Percentiles rank a stretch among this genome's conserved stretches.
phyloP scores from a whole-genome alignment of 2,888 invertebrate species.

The Pycnomerus fuliginosus region DNA sequence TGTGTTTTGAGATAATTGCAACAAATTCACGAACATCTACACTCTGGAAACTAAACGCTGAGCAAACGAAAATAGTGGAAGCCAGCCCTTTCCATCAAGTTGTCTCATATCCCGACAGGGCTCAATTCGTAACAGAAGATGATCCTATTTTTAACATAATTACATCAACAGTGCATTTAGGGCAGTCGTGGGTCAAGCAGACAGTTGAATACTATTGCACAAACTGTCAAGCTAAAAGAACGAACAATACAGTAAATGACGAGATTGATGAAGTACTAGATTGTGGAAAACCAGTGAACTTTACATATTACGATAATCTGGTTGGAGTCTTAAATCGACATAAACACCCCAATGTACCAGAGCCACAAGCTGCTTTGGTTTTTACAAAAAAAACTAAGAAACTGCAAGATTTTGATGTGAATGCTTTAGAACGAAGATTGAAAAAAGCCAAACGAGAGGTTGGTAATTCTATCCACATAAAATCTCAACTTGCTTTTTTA shows the following conservation, averaged over 20 bases:
- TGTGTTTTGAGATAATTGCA: constrained; percentile 68
- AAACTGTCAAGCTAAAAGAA: constrained; percentile 54
- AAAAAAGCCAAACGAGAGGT: constrained; percentile 77
- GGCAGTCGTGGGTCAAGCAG: constrained; percentile 67
- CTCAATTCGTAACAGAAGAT: constrained; percentile 54
- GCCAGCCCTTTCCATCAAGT: constrained; percentile 61
- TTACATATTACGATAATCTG: constrained; percentile 85
- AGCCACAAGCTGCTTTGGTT: constrained; percentile 78
- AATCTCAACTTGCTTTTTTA: constrained; percentile 38
- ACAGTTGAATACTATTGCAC: constrained; percentile 65
- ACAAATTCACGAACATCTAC: constrained; percentile 82
- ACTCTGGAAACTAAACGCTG: constrained; percentile 78
- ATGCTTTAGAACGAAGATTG: constrained; percentile 69
- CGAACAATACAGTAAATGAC: constrained; percentile 33
- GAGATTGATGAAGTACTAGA: constrained; percentile 65
- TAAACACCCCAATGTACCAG: constrained; percentile 80
- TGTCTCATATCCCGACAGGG: constrained; percentile 42
- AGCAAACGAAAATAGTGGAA: constrained; percentile 74
- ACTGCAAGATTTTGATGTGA: constrained; percentile 69
- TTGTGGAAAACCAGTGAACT: constrained; percentile 84
- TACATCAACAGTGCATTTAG: constrained; percentile 68
- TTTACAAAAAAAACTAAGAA: constrained; percentile 68
- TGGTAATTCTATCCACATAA: constrained; percentile 17
- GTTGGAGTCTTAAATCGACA: constrained; percentile 82
- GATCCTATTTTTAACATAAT: constrained; percentile 76